Evolutionary conservation across 2,113 vertebrate species (phyloP).

Genomic region (Rhadina sibilatrix): DNA sequence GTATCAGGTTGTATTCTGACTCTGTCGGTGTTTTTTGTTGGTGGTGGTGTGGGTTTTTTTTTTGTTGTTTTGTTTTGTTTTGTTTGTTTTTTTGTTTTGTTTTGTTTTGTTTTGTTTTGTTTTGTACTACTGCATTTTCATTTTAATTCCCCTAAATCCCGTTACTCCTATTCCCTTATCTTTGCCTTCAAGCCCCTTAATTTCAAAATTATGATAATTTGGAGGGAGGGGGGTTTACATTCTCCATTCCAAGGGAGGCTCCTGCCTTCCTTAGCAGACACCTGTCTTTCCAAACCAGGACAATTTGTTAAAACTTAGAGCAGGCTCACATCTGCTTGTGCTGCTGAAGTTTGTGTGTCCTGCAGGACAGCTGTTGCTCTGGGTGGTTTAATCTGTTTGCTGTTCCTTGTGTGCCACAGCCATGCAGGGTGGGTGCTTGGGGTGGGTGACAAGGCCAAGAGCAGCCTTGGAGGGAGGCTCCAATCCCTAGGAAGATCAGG

Average conservation of each 20-base stretch:
- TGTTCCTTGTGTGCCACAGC: neutral
- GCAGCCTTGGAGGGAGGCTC: neutral
- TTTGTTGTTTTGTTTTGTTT: too few relatives aligned
- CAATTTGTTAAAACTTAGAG: neutral
- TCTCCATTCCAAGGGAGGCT: neutral
- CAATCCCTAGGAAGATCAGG: neutral
- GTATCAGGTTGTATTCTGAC: neutral
- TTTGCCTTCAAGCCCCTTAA: neutral
- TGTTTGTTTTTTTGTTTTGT: too few relatives aligned
- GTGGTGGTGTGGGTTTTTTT: too few relatives aligned
- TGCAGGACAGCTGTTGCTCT: neutral
- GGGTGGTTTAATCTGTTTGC: neutral
- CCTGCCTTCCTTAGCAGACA: neutral
- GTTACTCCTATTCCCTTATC: neutral
- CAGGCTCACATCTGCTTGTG: neutral
- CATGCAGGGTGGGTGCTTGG: neutral
- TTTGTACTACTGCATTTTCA: neutral
- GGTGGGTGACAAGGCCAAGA: neutral
- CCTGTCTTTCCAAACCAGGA: neutral
- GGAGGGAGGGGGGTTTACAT: neutral
- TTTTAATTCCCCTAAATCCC: too few relatives aligned
- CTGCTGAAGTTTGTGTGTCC: neutral
- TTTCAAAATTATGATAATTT: neutral
- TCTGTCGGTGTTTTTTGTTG: neutral
- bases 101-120: too few relatives aligned